phyloP scores from a whole-genome alignment of 2,113 vertebrate species.

The Oenanthe melanoleuca region DNA sequence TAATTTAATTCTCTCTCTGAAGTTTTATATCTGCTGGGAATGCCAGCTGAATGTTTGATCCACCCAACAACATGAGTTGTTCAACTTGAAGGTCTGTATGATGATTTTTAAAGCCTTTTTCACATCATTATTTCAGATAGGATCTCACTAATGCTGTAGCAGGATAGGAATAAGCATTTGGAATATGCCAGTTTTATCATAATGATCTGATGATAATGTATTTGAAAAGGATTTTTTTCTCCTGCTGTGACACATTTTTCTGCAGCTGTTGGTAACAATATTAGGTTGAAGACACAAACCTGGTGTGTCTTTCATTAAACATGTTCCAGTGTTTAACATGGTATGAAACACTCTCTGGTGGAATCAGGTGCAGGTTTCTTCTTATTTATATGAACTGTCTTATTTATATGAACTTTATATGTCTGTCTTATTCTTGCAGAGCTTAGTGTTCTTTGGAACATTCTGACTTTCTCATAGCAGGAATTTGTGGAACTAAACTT shows the following conservation, averaged over 20 bases:
- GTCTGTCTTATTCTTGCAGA: background rate
- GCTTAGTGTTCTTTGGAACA: background rate
- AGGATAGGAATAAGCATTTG: background rate
- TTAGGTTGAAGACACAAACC: background rate
- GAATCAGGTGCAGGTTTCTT: background rate
- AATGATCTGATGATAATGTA: fast-evolving
- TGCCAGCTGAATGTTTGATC: background rate
- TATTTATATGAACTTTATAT: background rate
- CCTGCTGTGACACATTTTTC: background rate
- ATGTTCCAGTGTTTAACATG: background rate
- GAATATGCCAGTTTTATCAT: background rate
- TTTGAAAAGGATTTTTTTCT: background rate
- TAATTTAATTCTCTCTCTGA: background rate
- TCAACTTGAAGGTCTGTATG: background rate
- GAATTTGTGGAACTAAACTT: background rate
- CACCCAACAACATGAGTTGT: background rate
- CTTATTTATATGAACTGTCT: background rate
- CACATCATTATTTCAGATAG: background rate
- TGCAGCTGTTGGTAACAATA: background rate
- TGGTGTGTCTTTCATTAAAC: background rate
- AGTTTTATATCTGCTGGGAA: background rate
- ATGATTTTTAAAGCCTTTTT: background rate
- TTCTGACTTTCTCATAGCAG: background rate
- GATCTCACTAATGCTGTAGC: background rate
- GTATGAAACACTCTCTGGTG: background rate